Evolutionary conservation across 2,888 invertebrate species (phyloP).

Genomic region (Clunio marinus): DNA sequence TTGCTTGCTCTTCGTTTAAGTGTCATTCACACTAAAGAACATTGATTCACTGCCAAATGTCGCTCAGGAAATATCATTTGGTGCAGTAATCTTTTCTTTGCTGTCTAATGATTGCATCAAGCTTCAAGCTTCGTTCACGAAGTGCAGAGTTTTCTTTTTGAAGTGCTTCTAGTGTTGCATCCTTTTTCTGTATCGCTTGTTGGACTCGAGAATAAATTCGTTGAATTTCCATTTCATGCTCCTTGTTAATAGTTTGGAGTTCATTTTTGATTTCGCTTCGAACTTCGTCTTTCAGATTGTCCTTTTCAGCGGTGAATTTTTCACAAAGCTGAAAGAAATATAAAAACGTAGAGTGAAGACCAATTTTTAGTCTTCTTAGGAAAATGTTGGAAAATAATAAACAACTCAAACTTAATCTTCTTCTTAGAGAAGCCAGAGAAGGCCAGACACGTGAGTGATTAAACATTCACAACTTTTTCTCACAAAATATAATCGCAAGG

Average conservation of each 20-base stretch:
- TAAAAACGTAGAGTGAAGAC: no score
- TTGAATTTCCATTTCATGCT: constrained; percentile 71
- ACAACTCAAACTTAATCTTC: no score
- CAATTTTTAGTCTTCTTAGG: no score
- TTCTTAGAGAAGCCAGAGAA: no score
- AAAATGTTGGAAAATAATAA: no score
- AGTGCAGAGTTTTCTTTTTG: constrained; percentile 66
- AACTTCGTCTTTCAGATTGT: constrained; percentile 57
- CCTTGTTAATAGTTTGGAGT: constrained; percentile 59
- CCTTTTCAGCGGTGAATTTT: constrained; percentile 56
- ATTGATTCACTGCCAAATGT: constrained; percentile 32
- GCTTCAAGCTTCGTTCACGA: constrained; percentile 66
- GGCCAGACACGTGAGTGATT: no score
- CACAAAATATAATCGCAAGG: no score
- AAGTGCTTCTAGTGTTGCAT: constrained; percentile 68
- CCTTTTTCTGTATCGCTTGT: constrained; percentile 73
- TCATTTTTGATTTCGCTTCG: constrained; percentile 61
- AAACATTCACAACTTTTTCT: no score
- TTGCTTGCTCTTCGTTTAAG: no score
- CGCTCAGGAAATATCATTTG: constrained; percentile 44
- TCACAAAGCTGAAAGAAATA: constrained; percentile 44
- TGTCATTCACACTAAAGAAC: no score
- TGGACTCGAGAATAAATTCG: constrained; percentile 78
- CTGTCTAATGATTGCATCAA: constrained; percentile 72
- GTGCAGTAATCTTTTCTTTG: constrained; percentile 66